Conservation (phyloP, 2,797 vertebrate genomes). For the Xyrichtys novacula region DNA sequence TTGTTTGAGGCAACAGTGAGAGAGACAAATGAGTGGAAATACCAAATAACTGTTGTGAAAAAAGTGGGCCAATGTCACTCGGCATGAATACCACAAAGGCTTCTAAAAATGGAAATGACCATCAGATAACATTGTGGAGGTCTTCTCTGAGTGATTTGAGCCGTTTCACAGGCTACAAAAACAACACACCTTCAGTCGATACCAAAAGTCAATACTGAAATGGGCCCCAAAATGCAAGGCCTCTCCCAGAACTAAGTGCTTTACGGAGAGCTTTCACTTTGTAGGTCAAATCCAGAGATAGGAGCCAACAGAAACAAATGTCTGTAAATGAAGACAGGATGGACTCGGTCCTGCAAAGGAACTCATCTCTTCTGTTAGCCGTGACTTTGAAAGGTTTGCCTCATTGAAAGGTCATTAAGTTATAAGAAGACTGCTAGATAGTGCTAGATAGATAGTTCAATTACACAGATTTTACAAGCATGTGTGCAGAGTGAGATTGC, state of each 20-base stretch:
- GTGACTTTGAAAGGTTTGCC: no score
- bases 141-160: background rate
- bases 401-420: no score
- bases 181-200: constrained; percentile 15
- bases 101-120: background rate
- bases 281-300: background rate
- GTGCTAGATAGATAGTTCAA: no score
- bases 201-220: constrained; percentile 6
- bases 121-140: background rate
- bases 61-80: background rate
- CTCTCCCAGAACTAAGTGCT: background rate
- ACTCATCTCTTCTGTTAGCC: background rate
- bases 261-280: constrained; percentile 22
- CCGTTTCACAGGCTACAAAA: background rate
- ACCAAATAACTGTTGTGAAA: background rate
- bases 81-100: background rate
- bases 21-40: no score
- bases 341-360: background rate
- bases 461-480: no score
- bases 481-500: no score
- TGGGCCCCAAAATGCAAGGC: constrained; percentile 14
- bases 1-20: background rate
- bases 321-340: background rate
- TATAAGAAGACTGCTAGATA: no score
- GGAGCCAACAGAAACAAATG: background rate